Evolutionary conservation across 2,888 invertebrate genomes (phyloP), one percentile per base, ranked within the genome.

Genomic region (Caenorhabditis imperialis): DNA sequence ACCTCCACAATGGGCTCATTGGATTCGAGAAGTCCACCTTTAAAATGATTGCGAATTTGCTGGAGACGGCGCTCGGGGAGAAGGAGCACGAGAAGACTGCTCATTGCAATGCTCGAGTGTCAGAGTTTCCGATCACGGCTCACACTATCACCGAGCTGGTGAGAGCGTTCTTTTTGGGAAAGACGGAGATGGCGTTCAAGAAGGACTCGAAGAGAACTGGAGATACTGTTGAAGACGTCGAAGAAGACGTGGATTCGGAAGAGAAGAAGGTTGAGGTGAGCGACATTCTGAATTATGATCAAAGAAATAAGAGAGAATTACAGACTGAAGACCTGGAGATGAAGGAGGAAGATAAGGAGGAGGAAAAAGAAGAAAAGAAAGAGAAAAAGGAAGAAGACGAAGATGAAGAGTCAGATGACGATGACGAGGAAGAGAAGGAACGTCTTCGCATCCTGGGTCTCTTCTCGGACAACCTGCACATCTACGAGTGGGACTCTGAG

Each of bases 81-180:
- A 61, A 60, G 50, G 55, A 61, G 33, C 42, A 61, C 58, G 47
- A 55, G 38, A 67, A 74, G 30, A 20, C 44, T 1, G 65, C 73
- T 0, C 67, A 74, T 22, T 60, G 53, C 22, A 65, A 67, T 22
- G 61, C 63, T 22, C 54, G 73, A n/a, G 22, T 74, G 1, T 48
- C 48, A 12, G 73, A 74, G 20, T 74, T 58, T 16, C 60, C 65
- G 3, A 54, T 65, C 1, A 67, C 42, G 2, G 67, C 58, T 45
- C 50, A 67, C 45, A 54, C 67, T 22, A 51, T 74, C 0, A 22
- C 73, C 14, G 73, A 74, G 27, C 16, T 67, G 5, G 45, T 54
- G 0, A 38, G 57, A 14, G 67, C 67, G 22, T 61, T 74, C n/a
- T 57, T 74, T 27, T 14, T 58, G 10, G 65, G 60, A 3, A 47